Evolutionary conservation across 2,888 invertebrate genomes (phyloP), one percentile per base, ranked within the genome.

Genomic region (Metellina segmentata): DNA sequence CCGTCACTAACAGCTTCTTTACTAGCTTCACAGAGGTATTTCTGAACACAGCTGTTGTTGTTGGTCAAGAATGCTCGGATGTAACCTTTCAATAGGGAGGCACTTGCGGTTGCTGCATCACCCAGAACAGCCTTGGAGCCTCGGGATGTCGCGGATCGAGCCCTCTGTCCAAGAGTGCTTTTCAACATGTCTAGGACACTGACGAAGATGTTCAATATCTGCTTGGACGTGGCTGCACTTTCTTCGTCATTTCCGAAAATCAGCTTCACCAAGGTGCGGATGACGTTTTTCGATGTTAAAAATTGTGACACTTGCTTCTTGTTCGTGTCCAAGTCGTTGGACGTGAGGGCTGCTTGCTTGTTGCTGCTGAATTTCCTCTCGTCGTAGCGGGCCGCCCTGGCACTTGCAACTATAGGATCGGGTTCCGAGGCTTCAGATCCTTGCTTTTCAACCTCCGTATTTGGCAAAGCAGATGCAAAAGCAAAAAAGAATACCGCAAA

Each of bases 121-220:
- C 98, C 98, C 93, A 98, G 96, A 52, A 92, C 92, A 51, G 90
- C 90, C 69, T 77, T 85, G n/a, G 93, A 83, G 94, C 98, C 98
- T 94, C 98, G 96, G 85, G 97, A 97, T 91, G 98, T 96, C 69
- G 98, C 98, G 13, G 97, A 96, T 94, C 98, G 95, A 20, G 98
- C 98, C 94, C 98, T 97, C 95, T 98, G 98, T 53, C 98, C 98
- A 96, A 98, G 98, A 70, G 98, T 98, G 52, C 98, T 98, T 95
- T 98, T 98, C 94, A 98, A 95, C 90, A 98, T 98, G 94, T 98
- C 98, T 96, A 98, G 95, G 77, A 98, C 93, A 16, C 90, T 93
- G 52, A 93, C 94, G 20, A 94, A 89, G 70, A 94, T 90, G 61
- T 93, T 93, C 6, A 94, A 74, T 16, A 94, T 93, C 81, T 94